phyloP scores from a whole-genome alignment of 2,888 invertebrate genomes.

The Mechanitis messenoides region DNA sequence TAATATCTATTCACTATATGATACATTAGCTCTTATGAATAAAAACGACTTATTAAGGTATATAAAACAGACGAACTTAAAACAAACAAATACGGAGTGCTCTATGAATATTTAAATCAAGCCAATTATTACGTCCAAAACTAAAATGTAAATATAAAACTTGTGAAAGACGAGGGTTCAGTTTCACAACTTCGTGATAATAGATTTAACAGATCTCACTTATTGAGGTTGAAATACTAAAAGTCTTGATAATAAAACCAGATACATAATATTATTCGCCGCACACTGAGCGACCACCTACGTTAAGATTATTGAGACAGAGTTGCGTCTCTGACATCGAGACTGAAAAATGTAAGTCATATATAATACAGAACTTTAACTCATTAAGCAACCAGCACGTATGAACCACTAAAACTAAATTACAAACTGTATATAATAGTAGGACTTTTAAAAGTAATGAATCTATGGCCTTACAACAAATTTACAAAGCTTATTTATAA shows the following conservation, averaged over 20 bases:
- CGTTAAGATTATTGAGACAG: conserved; percentile 49
- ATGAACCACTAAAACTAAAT: no score
- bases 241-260: conserved; percentile 62
- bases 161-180: conserved; percentile 8
- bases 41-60: no score
- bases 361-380: no score
- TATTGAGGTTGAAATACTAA: conserved; percentile 50
- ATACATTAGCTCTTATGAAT: no score
- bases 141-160: conserved; percentile 1
- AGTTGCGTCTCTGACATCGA: conserved; percentile 39
- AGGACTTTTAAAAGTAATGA: no score
- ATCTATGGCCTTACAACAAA: no score
- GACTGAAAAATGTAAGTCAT: conserved; percentile 41
- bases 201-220: conserved; percentile 26
- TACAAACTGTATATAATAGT: no score
- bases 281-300: conserved; percentile 60
- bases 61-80: no score
- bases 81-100: neutral
- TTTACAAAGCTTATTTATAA: no score
- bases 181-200: conserved; percentile 38
- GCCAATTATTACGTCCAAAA: neutral
- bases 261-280: conserved; percentile 53
- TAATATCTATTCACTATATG: no score
- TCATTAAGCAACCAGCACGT: no score
- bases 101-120: neutral